Evolutionary conservation across 2,888 invertebrate species (phyloP), one percentile per base, ranked within the genome.

Genomic region (Papilio demoleus): DNA sequence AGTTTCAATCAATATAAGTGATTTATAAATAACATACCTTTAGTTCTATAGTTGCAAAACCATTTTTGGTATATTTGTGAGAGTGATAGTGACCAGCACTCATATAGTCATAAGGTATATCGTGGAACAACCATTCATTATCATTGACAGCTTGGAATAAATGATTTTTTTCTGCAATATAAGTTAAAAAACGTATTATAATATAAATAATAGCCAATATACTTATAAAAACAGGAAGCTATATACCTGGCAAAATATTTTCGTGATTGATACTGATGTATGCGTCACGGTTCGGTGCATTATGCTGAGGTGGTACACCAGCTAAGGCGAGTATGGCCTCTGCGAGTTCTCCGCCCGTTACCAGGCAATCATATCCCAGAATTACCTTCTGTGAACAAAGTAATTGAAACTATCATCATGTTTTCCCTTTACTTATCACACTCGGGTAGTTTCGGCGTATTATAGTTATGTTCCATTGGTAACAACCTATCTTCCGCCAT

Each of bases 261-360:
- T 82, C 71, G 1, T 71, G 56, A 1, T 75, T 24, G 22, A 90
- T 72, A 8, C 65, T 62, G 36, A 91, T 80, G 58, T 76, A 82
- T 0, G 78, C 0, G 40, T 88, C 80, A 2, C 91, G 80, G 60
- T 90, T 65, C 0, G 91, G 91, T 0, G 88, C 72, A 40, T 85
- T 90, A 61, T 91, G 91, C 53, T 88, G 87, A 0, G 88, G 79
- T n/a, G 90, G 88, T 1, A 91, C 81, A 9, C 91, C 91, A 2
- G 76, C 84, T 40, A 91, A 75, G 0, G 86, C 74, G 14, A 91
- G 71, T 0, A 88, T 77, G 0, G 84, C 76, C 65, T 81, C 82
- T 0, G 83, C 80, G 0, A 90, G 67, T 36, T 83, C 85, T 24
- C 77, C 71, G 2, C 75, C 74, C 8, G 74, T 76, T 0, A 65